Evolutionary conservation across 1,140 invertebrate species (phyloP).

Genomic region (Drosophila lacertosa): DNA sequence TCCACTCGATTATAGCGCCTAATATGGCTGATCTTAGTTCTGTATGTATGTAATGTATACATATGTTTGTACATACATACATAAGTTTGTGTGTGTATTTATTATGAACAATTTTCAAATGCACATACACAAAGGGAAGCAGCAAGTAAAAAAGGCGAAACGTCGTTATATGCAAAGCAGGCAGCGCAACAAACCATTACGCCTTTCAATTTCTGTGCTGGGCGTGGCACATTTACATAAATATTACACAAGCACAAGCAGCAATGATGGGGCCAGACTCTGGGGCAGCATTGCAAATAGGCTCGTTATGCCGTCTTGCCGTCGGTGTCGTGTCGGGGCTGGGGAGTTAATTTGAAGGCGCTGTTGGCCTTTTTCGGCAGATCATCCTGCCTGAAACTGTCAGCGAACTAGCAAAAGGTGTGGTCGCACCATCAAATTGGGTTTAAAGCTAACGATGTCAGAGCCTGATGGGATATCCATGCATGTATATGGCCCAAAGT

Average conservation of each 20-base stretch:
- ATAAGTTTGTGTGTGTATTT: slow-evolving; percentile 20
- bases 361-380: slow-evolving; percentile 34
- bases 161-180: slow-evolving; percentile 63
- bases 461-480: slow-evolving; percentile 17
- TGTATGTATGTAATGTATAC: slow-evolving; percentile 50
- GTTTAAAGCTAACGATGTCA: slow-evolving; percentile 55
- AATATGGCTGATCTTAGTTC: slow-evolving; percentile 78
- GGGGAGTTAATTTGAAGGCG: slow-evolving; percentile 52
- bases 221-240: slow-evolving; percentile 67
- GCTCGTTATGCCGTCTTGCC: slow-evolving; percentile 62
- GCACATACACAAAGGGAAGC: slow-evolving; percentile 42
- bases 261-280: slow-evolving; percentile 35
- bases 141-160: slow-evolving; percentile 15
- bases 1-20: slow-evolving; percentile 79
- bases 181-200: slow-evolving; percentile 69
- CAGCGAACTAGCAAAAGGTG: slow-evolving; percentile 68
- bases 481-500: slow-evolving; percentile 30
- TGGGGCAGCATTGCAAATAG: slow-evolving; percentile 73
- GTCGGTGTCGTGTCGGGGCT: slow-evolving; percentile 18
- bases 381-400: slow-evolving; percentile 47
- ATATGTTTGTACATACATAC: slow-evolving; percentile 6
- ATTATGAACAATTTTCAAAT: slow-evolving; percentile 45
- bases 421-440: slow-evolving; percentile 51
- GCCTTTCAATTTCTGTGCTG: slow-evolving; percentile 72
- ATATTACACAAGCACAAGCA: slow-evolving; percentile 63